Conservation (phyloP, 1,140 invertebrate species). For the Drosophila nikananu region DNA sequence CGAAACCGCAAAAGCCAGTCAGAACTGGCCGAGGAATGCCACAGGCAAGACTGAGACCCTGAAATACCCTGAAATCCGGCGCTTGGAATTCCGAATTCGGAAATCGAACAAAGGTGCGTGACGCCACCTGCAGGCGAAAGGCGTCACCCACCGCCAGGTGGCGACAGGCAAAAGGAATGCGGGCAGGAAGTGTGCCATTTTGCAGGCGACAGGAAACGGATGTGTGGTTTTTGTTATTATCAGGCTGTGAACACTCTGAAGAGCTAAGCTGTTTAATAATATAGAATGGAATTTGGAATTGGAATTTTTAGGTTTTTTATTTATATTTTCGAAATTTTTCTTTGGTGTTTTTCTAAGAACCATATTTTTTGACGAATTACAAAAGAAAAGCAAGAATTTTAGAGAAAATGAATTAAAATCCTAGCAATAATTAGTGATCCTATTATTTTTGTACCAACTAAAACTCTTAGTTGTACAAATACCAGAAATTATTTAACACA, state of each 20-base stretch:
- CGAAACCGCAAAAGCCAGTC: slow-evolving; percentile 57
- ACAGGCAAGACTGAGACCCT: slow-evolving; percentile 17
- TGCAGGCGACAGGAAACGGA: neutral
- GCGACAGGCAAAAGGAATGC: slow-evolving; percentile 17
- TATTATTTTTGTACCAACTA: too few species aligned
- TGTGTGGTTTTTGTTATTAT: neutral
- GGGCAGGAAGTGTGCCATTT: slow-evolving; percentile 16
- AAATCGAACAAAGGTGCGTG: slow-evolving; percentile 10
- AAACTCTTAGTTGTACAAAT: too few species aligned
- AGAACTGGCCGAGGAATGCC: slow-evolving; percentile 41
- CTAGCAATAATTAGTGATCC: too few species aligned
- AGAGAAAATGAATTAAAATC: neutral
- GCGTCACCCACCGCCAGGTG: slow-evolving; percentile 1
- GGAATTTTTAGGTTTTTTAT: too few species aligned
- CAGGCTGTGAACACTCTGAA: too few species aligned
- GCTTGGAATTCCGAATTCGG: neutral
- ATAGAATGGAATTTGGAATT: too few species aligned
- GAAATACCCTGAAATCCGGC: slow-evolving; percentile 27
- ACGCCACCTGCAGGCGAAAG: slow-evolving; percentile 9
- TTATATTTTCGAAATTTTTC: neutral
- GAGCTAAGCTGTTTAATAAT: too few species aligned
- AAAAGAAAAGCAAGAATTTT: neutral
- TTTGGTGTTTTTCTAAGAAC: neutral
- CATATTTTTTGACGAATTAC: too few species aligned
- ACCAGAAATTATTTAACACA: too few species aligned